Conservation (phyloP, 2,797 vertebrate species). For the Muscicapa comitata region DNA sequence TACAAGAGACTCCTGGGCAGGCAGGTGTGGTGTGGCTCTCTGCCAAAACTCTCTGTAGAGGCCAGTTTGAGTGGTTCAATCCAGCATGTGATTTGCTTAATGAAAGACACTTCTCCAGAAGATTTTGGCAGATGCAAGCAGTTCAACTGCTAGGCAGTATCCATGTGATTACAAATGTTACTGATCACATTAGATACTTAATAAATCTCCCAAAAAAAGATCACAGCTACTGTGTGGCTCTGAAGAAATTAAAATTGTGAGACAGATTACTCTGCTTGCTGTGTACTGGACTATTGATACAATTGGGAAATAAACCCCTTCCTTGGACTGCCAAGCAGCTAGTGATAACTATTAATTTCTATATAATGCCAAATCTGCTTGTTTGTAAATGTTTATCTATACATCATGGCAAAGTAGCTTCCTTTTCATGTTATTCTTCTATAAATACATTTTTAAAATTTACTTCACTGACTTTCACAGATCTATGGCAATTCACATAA, state of each 20-base stretch:
- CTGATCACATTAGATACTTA: constrained; percentile 39
- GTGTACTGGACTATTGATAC: neutral
- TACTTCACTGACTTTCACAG: neutral
- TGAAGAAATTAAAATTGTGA: neutral
- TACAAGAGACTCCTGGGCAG: neutral
- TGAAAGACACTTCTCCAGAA: constrained; percentile 55
- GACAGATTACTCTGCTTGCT: constrained; percentile 10
- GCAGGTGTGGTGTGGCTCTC: neutral
- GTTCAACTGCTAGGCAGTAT: constrained; percentile 38
- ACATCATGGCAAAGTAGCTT: neutral
- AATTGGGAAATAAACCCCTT: neutral
- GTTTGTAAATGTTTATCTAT: constrained; percentile 20
- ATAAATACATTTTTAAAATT: neutral
- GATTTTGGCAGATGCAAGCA: constrained; percentile 27
- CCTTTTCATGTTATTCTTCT: neutral
- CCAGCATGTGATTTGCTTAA: constrained; percentile 59
- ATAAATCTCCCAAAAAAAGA: constrained; percentile 40
- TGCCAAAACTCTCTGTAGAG: constrained; percentile 33
- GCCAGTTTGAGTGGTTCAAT: constrained; percentile 14
- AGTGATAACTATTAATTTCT: constrained; percentile 24
- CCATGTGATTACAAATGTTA: constrained; percentile 51
- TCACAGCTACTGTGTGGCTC: constrained; percentile 22
- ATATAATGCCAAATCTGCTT: neutral
- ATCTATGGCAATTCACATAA: neutral
- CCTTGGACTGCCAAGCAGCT: neutral